phyloP scores from a whole-genome alignment of 2,888 invertebrate genomes.

The Oxytorus armatus region DNA sequence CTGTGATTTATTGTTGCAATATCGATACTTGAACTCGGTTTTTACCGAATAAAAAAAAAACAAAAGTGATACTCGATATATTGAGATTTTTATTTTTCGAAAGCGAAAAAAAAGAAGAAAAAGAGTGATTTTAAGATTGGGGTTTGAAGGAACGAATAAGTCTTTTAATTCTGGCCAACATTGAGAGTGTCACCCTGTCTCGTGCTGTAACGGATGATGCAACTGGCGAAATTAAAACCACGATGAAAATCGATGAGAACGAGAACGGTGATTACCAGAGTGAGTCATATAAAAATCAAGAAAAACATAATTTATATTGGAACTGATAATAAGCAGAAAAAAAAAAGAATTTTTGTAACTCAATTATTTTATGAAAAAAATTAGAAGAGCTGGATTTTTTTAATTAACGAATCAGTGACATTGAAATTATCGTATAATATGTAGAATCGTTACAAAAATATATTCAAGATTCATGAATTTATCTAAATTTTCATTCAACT shows the following conservation, averaged over 20 bases:
- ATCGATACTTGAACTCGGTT: neutral
- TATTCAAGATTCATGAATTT: no score
- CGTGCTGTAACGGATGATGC: conserved; percentile 57
- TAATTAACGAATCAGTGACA: no score
- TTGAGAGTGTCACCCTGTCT: conserved; percentile 30
- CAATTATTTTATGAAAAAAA: no score
- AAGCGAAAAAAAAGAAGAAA: conserved; percentile 7
- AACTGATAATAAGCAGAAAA: neutral
- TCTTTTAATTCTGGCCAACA: conserved; percentile 46
- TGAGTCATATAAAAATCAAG: conserved; percentile 71
- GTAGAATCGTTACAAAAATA: no score
- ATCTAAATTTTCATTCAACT: no score
- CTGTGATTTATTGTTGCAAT: neutral
- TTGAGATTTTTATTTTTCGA: no score
- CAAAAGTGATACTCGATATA: neutral
- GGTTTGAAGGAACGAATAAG: neutral
- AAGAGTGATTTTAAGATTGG: neutral
- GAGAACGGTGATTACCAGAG: conserved; percentile 71
- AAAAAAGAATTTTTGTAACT: neutral
- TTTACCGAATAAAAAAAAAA: no score
- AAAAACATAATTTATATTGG: neutral
- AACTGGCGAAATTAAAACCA: conserved; percentile 62
- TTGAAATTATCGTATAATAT: no score
- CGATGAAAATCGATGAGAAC: conserved; percentile 76
- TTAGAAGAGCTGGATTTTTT: no score